These are phyloP conservation scores for Prinia subflava DNA, from an alignment of 2,113 vertebrate species.

Conservation along the genomic window DNA sequence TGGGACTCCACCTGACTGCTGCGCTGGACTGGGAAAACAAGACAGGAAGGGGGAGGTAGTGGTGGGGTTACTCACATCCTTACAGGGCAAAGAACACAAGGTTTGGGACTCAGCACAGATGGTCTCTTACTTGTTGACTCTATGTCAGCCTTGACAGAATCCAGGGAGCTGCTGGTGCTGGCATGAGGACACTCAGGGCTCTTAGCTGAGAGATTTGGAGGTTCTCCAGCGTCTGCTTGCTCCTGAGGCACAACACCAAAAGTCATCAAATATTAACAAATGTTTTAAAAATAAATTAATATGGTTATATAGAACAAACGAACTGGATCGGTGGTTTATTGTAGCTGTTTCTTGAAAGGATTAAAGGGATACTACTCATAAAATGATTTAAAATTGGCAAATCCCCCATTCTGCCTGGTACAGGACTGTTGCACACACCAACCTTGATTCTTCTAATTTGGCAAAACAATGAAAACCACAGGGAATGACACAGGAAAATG, in stretches of 20 bases:
- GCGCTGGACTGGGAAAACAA: conserved; percentile 72
- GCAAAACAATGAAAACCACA: background rate
- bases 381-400: background rate
- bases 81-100: background rate
- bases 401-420: background rate
- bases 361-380: background rate
- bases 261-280: conserved; percentile 19
- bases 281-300: background rate
- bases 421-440: background rate
- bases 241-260: background rate
- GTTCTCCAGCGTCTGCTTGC: conserved; percentile 53
- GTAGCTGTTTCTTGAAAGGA: background rate
- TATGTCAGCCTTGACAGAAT: conserved; percentile 74
- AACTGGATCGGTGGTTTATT: background rate
- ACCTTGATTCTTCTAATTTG: background rate
- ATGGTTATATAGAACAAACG: background rate
- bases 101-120: background rate
- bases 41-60: background rate
- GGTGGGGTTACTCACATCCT: background rate
- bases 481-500: background rate
- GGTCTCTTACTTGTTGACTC: conserved; percentile 77
- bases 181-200: conserved; percentile 66
- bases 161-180: conserved; percentile 78
- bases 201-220: conserved; percentile 45
- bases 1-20: conserved; percentile 82